Evolutionary conservation across 2,888 invertebrate species (phyloP), one percentile per base, ranked within the genome.

Genomic region (Noctua fimbriata): DNA sequence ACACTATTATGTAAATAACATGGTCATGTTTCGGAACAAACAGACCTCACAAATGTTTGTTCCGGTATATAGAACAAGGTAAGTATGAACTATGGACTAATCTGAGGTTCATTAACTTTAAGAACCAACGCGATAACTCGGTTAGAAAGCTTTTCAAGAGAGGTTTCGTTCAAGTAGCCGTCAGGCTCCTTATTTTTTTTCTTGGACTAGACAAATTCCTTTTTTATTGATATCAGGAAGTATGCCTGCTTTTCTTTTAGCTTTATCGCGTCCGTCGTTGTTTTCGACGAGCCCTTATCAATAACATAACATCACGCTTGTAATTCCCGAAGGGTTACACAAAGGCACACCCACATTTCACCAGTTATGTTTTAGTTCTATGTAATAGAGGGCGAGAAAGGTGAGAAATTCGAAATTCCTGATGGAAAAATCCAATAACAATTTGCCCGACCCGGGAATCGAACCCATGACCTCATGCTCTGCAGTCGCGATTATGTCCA

Each of bases 11-110:
- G 76, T 76, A 76, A 82, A 83, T 73, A 58, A 52, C 67, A 21
- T 60, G 67, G 67, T 60, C 69, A 70, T 83, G 63, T 60, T n/a
- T 83, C 80, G 80, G 84, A 80, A 76, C 69, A 84, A 80, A 84
- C 32, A 80, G 67, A 58, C 18, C 24, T 74, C 41, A 63, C 67
- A 55, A 84, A 58, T 84, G 49, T 83, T 84, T 84, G 80, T 80
- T 83, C 75, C 69, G 72, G 52, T 63, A 65, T 58, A 49, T 72
- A 83, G 49, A 65, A 65, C 65, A 60, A 65, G 41, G 70, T 66
- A 60, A 81, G 52, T 28, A 49, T 76, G 44, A 21, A 41, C 44
- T 73, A 36, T 73, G 58, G 47, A 60, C 69, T 73, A 60, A 70
- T 69, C 0, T 79, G 12, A 36, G 21, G 36, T 70, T 79, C 24